These are phyloP conservation scores for Tragelaphus imberbis DNA, from an alignment of 2,113 vertebrate genomes.

Conservation along the genomic window DNA sequence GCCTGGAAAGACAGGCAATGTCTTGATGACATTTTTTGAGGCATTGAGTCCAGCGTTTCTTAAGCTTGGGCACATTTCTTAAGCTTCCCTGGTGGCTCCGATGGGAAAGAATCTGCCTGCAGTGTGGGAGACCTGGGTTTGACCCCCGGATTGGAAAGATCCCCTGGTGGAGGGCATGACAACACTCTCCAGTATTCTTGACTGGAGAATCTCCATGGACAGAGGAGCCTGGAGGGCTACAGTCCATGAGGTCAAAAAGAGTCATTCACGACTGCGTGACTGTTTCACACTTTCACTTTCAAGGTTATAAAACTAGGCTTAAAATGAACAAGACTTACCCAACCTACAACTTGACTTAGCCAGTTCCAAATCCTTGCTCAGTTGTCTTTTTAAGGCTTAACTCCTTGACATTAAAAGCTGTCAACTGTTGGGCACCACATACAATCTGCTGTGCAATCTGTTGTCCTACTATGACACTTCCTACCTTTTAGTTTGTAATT, in stretches of 20 bases:
- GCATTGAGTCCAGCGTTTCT: neutral
- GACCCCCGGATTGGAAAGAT: neutral
- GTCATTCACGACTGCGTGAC: accelerated
- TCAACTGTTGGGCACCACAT: neutral
- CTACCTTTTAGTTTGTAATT: neutral
- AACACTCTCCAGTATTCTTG: neutral
- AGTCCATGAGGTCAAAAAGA: neutral
- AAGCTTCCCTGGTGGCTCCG: neutral
- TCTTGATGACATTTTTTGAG: neutral
- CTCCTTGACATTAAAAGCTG: neutral
- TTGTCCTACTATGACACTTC: neutral
- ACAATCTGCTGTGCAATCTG: neutral
- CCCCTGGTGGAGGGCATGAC: neutral
- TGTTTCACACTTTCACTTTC: neutral
- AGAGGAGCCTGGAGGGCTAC: too few species aligned
- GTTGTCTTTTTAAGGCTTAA: neutral
- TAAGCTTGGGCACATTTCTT: neutral
- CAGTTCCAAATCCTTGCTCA: neutral
- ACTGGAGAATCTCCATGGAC: too few species aligned
- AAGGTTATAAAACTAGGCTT: neutral
- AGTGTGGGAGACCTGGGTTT: neutral
- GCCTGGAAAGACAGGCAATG: neutral
- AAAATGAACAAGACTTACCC: neutral
- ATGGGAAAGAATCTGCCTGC: neutral
- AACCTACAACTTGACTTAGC: neutral